Evolutionary conservation across 2,113 vertebrate species (phyloP).

Genomic region (Sylvilagus bachmani): DNA sequence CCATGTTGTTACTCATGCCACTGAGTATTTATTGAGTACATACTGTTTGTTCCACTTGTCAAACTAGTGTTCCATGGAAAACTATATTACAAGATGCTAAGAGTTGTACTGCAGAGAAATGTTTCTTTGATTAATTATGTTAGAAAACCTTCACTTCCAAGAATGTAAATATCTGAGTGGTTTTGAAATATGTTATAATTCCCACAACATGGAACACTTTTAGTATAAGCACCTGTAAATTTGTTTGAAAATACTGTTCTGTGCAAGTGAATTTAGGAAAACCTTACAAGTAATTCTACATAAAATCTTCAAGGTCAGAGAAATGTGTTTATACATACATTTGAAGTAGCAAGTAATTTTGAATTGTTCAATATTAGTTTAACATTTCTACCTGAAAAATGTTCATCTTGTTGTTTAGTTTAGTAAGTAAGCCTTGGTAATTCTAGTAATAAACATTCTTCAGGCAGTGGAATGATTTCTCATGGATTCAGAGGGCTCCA

Average conservation of each 20-base stretch:
- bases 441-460: constrained; percentile 27
- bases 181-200: constrained; percentile 29
- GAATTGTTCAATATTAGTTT: neutral
- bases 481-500: neutral
- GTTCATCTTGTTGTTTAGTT: neutral
- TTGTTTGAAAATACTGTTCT: neutral
- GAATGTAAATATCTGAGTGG: constrained; percentile 20
- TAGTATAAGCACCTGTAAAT: neutral
- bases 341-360: neutral
- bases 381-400: neutral
- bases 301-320: neutral
- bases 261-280: neutral
- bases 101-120: neutral
- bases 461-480: neutral
- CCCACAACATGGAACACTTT: neutral
- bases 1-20: constrained; percentile 26
- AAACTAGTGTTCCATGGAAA: constrained; percentile 51
- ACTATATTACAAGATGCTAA: neutral
- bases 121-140: neutral
- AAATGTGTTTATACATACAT: neutral
- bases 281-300: neutral
- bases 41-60: constrained; percentile 54
- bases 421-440: constrained; percentile 1
- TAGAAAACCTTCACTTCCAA: constrained; percentile 42
- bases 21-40: constrained; percentile 15